phyloP scores from a whole-genome alignment of 2,797 vertebrate species.

The Bovichtus diacanthus region DNA sequence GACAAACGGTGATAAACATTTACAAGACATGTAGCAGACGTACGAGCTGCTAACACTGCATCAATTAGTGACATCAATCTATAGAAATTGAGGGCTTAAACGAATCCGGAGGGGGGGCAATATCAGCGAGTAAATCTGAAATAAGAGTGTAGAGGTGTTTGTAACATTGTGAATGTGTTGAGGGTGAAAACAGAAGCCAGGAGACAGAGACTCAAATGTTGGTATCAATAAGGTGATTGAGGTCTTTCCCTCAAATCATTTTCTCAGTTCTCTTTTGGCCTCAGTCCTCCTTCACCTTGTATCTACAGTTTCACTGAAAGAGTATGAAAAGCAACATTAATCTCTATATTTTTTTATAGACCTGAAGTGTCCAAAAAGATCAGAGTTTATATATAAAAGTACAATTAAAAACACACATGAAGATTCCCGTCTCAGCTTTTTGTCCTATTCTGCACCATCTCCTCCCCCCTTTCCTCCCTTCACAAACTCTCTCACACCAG shows the following conservation, averaged over 20 bases:
- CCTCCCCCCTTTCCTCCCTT: conserved; percentile 33
- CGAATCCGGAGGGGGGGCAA: conserved; percentile 21
- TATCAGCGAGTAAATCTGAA: conserved; percentile 14
- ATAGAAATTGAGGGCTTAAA: background rate
- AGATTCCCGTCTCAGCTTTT: conserved; percentile 74
- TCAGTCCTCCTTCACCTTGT: too few species aligned
- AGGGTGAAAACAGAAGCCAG: background rate
- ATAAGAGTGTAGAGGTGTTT: background rate
- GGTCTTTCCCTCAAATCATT: too few species aligned
- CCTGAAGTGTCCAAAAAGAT: background rate
- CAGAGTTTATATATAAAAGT: background rate
- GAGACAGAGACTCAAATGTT: background rate
- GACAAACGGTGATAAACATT: background rate
- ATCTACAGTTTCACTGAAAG: too few species aligned
- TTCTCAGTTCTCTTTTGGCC: too few species aligned
- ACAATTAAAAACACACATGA: background rate
- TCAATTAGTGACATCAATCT: background rate
- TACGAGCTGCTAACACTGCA: background rate
- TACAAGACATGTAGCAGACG: too few species aligned
- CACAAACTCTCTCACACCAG: conserved; percentile 68
- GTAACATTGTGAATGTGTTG: background rate
- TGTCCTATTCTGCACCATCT: conserved; percentile 28
- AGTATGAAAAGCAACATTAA: too few species aligned
- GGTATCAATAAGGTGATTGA: background rate
- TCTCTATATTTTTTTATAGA: too few species aligned